A percentile compares a stretch with the other conserved stretches of the same genome.
Evolutionary conservation across 1,140 invertebrate species (phyloP).

Genomic region (Brevipalpus yothersi): DNA sequence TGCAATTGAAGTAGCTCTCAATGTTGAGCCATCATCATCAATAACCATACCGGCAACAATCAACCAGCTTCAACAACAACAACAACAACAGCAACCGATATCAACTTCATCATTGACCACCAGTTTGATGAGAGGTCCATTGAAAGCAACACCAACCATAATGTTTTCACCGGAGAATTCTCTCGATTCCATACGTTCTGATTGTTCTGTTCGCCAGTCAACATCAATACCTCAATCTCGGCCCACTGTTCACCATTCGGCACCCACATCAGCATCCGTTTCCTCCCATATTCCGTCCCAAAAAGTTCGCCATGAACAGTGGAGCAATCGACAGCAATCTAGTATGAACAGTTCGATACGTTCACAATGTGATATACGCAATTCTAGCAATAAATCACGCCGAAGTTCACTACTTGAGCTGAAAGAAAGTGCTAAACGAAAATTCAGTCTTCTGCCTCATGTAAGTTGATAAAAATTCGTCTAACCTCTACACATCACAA

Average conservation of each 20-base stretch:
- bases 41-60: not conserved
- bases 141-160: conserved; percentile 1
- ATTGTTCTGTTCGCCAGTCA: too few species aligned
- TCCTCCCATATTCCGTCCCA: not conserved
- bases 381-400: conserved; percentile 2
- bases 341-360: conserved; percentile 6
- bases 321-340: conserved; percentile 6
- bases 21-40: not conserved
- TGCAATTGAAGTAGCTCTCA: conserved; percentile 4
- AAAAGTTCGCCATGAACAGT: conserved; percentile 4
- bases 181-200: conserved; percentile 3
- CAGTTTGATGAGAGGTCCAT: not conserved
- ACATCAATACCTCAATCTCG: not conserved
- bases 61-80: not conserved
- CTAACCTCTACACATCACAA: not conserved
- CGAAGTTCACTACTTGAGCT: conserved; percentile 2
- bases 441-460: conserved; percentile 9
- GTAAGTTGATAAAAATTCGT: conserved; percentile 20
- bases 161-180: conserved; percentile 9
- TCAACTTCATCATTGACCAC: not conserved
- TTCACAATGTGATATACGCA: conserved; percentile 7
- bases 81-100: not conserved
- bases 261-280: not conserved
- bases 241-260: not conserved
- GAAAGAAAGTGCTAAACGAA: conserved; percentile 5